phyloP scores from a whole-genome alignment of 2,113 vertebrate genomes.

The Xiphias gladius region DNA sequence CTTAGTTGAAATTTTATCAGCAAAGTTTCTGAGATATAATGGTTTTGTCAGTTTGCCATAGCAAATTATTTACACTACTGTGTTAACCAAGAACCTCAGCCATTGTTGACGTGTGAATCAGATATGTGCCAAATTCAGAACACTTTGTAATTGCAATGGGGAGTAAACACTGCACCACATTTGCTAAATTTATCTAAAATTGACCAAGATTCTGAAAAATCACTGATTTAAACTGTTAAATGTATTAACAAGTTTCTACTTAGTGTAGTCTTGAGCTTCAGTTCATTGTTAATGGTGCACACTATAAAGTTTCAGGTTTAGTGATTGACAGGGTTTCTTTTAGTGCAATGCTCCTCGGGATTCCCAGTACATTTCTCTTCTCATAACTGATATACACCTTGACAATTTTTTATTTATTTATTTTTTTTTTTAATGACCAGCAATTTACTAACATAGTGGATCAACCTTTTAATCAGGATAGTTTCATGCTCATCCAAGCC shows the following conservation, averaged over 20 bases:
- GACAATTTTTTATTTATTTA: neutral
- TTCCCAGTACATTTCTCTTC: neutral
- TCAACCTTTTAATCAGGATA: neutral
- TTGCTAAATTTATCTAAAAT: no score
- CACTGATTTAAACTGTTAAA: no score
- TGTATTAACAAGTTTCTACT: neutral
- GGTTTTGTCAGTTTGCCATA: no score
- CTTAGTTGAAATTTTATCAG: no score
- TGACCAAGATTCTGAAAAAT: no score
- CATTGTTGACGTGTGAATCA: no score
- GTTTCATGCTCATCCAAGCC: neutral
- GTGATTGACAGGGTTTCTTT: neutral
- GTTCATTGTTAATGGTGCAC: neutral
- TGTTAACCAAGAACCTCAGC: no score
- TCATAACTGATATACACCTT: neutral
- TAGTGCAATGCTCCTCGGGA: neutral
- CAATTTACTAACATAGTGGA: neutral
- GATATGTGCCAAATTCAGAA: no score
- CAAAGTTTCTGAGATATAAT: no score
- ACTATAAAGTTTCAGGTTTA: neutral
- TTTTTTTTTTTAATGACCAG: neutral
- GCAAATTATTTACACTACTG: no score
- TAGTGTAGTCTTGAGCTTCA: neutral
- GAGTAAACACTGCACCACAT: no score
- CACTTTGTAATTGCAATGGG: no score